Percentiles rank a stretch among this genome's conserved stretches.
Evolutionary conservation across 30 jellyfish, hydroid and myxozoan species (phyloP).

Genomic region (Mastigias papua): DNA sequence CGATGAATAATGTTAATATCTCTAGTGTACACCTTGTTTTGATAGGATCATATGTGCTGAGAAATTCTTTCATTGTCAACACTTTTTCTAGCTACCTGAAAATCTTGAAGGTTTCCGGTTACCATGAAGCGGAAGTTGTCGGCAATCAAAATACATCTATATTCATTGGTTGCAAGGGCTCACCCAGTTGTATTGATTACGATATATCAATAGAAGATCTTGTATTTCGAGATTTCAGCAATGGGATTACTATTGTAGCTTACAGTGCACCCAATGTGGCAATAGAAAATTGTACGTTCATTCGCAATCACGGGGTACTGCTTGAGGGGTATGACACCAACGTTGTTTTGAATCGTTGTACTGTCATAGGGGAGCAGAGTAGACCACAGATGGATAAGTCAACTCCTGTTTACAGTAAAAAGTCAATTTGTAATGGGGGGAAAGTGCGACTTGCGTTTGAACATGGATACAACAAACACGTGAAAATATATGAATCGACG

Average conservation of each 20-base stretch:
- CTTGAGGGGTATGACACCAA: slow-evolving; percentile 3
- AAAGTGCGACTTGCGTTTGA: slow-evolving; percentile 30
- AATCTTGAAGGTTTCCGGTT: slow-evolving; percentile 9
- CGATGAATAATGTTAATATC: neutral
- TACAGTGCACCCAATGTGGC: neutral
- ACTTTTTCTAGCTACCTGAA: neutral
- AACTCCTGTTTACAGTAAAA: neutral
- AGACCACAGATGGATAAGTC: neutral
- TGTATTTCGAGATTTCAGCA: neutral
- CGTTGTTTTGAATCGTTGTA: neutral
- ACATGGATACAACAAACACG: neutral
- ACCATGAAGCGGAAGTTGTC: slow-evolving; percentile 5
- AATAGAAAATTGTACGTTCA: neutral
- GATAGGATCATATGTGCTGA: slow-evolving; percentile 15
- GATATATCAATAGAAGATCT: slow-evolving; percentile 18
- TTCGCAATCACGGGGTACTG: neutral
- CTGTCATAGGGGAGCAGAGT: neutral
- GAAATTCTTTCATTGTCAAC: slow-evolving; percentile 12
- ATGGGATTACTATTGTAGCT: neutral
- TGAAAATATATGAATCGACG: neutral
- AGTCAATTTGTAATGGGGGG: slow-evolving; percentile 8
- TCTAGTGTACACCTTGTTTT: slow-evolving; percentile 3
- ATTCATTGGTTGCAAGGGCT: neutral
- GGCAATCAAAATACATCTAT: slow-evolving; percentile 3
- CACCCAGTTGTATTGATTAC: slow-evolving; percentile 6